These are phyloP conservation scores for Gavia stellata DNA, from an alignment of 2,113 vertebrate genomes.

Conservation along the genomic window DNA sequence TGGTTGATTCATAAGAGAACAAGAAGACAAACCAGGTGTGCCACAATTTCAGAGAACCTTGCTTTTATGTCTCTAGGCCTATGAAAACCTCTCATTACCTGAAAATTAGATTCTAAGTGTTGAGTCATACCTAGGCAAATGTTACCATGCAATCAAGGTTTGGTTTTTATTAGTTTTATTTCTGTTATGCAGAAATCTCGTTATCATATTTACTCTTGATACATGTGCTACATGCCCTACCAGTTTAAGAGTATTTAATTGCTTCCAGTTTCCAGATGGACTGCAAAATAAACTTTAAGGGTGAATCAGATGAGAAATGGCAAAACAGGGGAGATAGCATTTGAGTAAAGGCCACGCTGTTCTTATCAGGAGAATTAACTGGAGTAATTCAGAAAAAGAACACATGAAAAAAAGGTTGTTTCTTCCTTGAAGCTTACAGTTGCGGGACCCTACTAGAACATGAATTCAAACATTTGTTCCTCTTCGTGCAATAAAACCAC, in stretches of 20 bases:
- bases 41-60: neutral
- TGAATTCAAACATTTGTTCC: neutral
- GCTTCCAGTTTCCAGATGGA: neutral
- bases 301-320: neutral
- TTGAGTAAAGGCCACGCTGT: neutral
- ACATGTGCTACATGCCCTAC: neutral
- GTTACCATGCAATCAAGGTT: neutral
- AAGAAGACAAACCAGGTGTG: neutral
- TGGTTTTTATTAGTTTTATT: neutral
- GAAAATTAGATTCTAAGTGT: neutral
- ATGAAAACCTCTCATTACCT: neutral
- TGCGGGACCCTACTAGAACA: neutral
- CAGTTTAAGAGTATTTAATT: neutral
- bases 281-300: constrained; percentile 1
- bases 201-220: neutral
- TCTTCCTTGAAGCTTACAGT: neutral
- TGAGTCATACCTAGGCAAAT: neutral
- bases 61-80: neutral
- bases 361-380: neutral
- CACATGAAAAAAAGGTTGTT: neutral
- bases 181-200: neutral
- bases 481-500: neutral
- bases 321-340: neutral
- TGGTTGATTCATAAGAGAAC: neutral
- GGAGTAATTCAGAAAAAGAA: neutral